Evolutionary conservation across 2,888 invertebrate species (phyloP), one percentile per base, ranked within the genome.

Genomic region (Brachylomia viminalis): DNA sequence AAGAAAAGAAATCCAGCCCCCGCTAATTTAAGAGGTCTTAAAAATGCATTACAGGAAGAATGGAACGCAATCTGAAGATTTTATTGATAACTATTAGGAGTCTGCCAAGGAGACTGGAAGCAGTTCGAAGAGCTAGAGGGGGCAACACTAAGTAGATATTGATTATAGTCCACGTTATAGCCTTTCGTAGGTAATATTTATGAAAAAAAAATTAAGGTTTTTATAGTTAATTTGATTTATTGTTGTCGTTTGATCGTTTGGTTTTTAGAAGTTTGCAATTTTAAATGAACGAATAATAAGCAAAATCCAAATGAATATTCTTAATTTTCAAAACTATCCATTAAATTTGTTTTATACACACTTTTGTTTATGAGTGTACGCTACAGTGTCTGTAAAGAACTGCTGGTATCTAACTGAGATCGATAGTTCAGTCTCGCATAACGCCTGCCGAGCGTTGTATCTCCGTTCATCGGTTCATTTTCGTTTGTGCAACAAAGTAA

Each of bases 391-490:
- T 52, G 80, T 84, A 77, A 86, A 83, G 85, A 87, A 86, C 88
- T 87, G 85, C 88, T 85, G 82, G 87, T 92, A 88, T 88, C 89
- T 85, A 74, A 73, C 59, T 20, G 71, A 82, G 86, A 91, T 90
- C 88, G 88, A 89, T 90, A 87, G 87, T 86, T 86, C 82, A 83
- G 82, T 85, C 85, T 82, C 86, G 87, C 86, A 89, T 85, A 86
- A 82, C 81, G 88, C 65, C 81, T 88, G 85, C 88, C 88, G 86
- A 85, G 86, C 80, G 70, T 68, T 83, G 88, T 91, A 87, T 92
- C 91, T 85, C 83, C 83, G 89, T 90, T 88, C 90, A 88, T 90
- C 87, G 89, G 84, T 87, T 89, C 80, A 88, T 85, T 89, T 91
- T 88, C 75, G 69, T 89, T 65, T 88, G 88, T 90, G 89, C 90